Evolutionary conservation across 2,888 invertebrate genomes (phyloP).

Genomic region (Cetonia aurata): DNA sequence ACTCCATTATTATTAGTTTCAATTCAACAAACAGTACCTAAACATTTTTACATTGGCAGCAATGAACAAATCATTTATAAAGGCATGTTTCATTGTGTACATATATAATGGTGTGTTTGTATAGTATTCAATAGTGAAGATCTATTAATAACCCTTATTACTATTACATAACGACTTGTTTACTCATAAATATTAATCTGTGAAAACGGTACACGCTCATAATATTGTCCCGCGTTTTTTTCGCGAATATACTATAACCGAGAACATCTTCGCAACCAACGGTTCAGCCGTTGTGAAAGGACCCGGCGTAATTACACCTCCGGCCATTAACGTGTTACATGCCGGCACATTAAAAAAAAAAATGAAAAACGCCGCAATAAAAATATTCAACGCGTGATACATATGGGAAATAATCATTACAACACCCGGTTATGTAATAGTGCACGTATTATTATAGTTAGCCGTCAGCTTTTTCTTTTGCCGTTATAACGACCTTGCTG

Average conservation of each 20-base stretch:
- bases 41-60: too few relatives aligned
- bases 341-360: slow-evolving; percentile 30
- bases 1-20: too few relatives aligned
- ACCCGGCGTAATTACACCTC: slow-evolving; percentile 19
- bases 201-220: not conserved
- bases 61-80: too few relatives aligned
- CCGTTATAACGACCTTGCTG: slow-evolving; percentile 44
- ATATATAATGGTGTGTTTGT: too few relatives aligned
- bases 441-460: slow-evolving; percentile 35
- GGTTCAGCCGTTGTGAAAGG: slow-evolving; percentile 27
- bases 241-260: not conserved
- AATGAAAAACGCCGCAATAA: slow-evolving; percentile 37
- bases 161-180: slow-evolving; percentile 19
- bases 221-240: not conserved
- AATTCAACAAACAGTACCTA: too few relatives aligned
- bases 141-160: slow-evolving; percentile 12
- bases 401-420: slow-evolving; percentile 45
- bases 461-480: slow-evolving; percentile 43
- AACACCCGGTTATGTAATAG: slow-evolving; percentile 41
- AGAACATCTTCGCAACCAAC: slow-evolving; percentile 21
- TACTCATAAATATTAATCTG: slow-evolving; percentile 18
- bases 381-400: slow-evolving; percentile 43
- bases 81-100: too few relatives aligned
- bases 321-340: slow-evolving; percentile 22
- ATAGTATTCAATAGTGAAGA: too few relatives aligned